Percentiles rank a stretch among this genome's conserved stretches.
phyloP scores from a whole-genome alignment of 1,140 invertebrate genomes.

The Habropoda laboriosa region DNA sequence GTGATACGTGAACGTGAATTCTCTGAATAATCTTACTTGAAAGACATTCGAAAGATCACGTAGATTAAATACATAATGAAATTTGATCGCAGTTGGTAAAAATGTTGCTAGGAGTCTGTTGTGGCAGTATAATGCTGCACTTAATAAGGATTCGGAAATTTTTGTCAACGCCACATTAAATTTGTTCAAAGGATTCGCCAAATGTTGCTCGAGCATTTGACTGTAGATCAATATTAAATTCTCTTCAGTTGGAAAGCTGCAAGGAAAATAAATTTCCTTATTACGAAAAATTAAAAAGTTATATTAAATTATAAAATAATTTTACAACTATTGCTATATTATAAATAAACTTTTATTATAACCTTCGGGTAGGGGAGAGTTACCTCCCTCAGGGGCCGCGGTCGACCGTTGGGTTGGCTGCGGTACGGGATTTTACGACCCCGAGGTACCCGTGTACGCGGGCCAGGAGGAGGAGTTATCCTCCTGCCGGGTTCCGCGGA shows the following conservation, averaged over 20 bases:
- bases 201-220: slow-evolving; percentile 90
- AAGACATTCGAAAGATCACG: slow-evolving; percentile 96
- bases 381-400: too few relatives aligned
- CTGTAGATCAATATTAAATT: slow-evolving; percentile 92
- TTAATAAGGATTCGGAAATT: slow-evolving; percentile 84
- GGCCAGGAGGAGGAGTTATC: too few relatives aligned
- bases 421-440: too few relatives aligned
- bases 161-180: slow-evolving; percentile 85
- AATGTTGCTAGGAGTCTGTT: slow-evolving; percentile 89
- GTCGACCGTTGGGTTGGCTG: too few relatives aligned
- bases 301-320: too few relatives aligned
- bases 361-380: too few relatives aligned
- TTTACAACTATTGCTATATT: too few relatives aligned
- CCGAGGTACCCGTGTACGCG: too few relatives aligned
- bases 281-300: too few relatives aligned
- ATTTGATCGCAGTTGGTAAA: slow-evolving; percentile 95
- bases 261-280: background rate
- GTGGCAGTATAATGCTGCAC: slow-evolving; percentile 89
- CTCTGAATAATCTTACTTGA: slow-evolving; percentile 83
- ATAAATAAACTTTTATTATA: too few relatives aligned
- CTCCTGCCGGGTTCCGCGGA: too few relatives aligned
- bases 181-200: slow-evolving; percentile 86
- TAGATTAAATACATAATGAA: slow-evolving; percentile 97
- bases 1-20: too few relatives aligned
- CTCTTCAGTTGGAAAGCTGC: slow-evolving; percentile 91